A percentile compares a stretch with the other conserved stretches of the same genome.
Evolutionary conservation across 1,140 invertebrate species (phyloP).

Genomic region (Sinella curviseta): DNA sequence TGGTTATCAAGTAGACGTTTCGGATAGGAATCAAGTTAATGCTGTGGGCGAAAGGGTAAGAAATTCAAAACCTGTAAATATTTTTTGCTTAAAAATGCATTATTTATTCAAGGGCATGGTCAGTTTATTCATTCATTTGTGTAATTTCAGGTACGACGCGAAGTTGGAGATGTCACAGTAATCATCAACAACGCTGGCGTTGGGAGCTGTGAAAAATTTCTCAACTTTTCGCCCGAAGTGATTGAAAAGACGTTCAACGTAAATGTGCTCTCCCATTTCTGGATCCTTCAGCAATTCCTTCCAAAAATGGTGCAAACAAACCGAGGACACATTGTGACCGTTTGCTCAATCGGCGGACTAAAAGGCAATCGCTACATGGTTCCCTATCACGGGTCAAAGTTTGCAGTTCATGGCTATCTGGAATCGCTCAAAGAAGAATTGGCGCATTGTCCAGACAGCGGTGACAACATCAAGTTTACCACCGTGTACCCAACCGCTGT

Average conservation of each 20-base stretch:
- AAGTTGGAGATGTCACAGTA: constrained; percentile 64
- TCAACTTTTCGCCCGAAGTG: constrained; percentile 66
- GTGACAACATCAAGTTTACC: constrained; percentile 70
- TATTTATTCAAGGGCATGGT: not conserved
- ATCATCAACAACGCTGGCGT: constrained; percentile 86
- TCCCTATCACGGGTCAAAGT: constrained; percentile 81
- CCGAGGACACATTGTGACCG: constrained; percentile 76
- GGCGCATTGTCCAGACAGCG: constrained; percentile 58
- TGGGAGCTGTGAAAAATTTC: constrained; percentile 73
- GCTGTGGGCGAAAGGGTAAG: constrained; percentile 18
- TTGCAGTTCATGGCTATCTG: constrained; percentile 64
- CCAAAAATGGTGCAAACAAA: constrained; percentile 76
- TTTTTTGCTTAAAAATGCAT: not conserved
- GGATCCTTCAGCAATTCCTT: constrained; percentile 76
- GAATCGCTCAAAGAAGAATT: constrained; percentile 71
- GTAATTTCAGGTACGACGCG: constrained; percentile 27
- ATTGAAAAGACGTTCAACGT: constrained; percentile 73
- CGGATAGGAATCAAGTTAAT: constrained; percentile 33
- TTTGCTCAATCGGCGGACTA: constrained; percentile 79
- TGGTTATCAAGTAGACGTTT: constrained; percentile 37
- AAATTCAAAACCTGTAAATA: no score
- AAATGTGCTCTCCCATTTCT: constrained; percentile 78
- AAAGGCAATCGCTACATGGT: constrained; percentile 73
- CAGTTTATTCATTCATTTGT: not conserved
- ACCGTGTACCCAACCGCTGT: constrained; percentile 79